These are phyloP conservation scores for Neolamprologus ventralis DNA, from an alignment of 2,113 vertebrate species.

Conservation along the genomic window DNA sequence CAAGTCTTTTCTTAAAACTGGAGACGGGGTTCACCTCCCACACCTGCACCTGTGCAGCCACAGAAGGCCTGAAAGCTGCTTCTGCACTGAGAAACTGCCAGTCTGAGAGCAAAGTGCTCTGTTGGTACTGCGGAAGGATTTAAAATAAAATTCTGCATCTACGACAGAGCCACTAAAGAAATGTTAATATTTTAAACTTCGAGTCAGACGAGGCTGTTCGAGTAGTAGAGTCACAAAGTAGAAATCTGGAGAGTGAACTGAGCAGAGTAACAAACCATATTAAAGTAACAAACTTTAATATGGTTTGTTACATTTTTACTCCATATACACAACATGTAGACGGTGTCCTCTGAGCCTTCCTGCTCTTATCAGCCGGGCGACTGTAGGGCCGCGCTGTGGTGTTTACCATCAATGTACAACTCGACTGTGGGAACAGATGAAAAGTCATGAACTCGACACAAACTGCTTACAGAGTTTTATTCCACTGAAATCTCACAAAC, in stretches of 20 bases:
- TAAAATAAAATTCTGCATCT: background rate
- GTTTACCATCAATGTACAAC: constrained; percentile 7
- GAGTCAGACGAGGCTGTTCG: background rate
- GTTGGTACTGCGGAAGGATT: background rate
- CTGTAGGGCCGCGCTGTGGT: background rate
- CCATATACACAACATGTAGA: background rate
- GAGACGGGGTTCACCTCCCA: fast-evolving
- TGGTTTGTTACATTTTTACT: background rate
- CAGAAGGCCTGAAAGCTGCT: background rate
- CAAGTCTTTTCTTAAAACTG: background rate
- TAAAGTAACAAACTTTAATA: background rate
- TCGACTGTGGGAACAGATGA: background rate
- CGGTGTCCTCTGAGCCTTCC: background rate
- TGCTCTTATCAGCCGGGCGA: background rate
- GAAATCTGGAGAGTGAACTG: background rate
- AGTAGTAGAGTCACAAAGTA: background rate
- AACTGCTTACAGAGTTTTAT: background rate
- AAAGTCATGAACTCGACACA: background rate
- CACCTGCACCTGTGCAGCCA: background rate
- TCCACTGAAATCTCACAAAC: background rate
- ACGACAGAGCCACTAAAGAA: fast-evolving
- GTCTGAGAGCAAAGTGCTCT: background rate
- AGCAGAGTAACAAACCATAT: background rate
- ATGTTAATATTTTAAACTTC: background rate
- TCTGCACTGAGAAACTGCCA: fast-evolving